Conservation (phyloP, 2,113 vertebrate genomes). For the Hippotragus niger region DNA sequence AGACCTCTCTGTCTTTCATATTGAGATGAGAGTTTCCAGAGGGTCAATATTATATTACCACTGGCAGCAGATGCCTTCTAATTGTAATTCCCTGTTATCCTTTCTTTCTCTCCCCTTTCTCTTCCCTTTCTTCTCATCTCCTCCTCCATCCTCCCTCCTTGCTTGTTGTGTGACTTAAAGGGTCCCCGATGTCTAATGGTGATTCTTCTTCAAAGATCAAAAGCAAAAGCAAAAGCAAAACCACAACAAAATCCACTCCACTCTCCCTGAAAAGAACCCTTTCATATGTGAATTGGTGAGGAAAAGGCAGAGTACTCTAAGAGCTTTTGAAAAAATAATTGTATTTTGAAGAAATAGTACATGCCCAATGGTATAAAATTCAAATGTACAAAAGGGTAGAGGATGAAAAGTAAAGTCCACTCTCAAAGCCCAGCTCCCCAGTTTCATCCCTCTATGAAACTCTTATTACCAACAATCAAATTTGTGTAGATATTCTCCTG, state of each 20-base stretch:
- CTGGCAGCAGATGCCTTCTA: slow-evolving; percentile 41
- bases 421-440: neutral
- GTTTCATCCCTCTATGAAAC: neutral
- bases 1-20: neutral
- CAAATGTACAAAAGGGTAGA: slow-evolving; percentile 42
- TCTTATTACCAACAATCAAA: neutral
- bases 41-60: slow-evolving; percentile 32
- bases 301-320: slow-evolving; percentile 44
- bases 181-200: neutral
- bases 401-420: neutral
- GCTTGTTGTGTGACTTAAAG: slow-evolving; percentile 29
- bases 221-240: slow-evolving; percentile 54
- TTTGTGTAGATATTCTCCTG: neutral
- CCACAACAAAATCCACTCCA: slow-evolving; percentile 31
- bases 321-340: slow-evolving; percentile 23
- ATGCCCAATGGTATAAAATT: neutral
- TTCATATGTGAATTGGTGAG: slow-evolving; percentile 46
- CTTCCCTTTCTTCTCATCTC: slow-evolving; percentile 4
- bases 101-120: slow-evolving; percentile 7
- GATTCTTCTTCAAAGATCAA: slow-evolving; percentile 56
- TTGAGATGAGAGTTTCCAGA: slow-evolving; percentile 27
- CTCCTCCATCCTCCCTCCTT: neutral
- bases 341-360: slow-evolving; percentile 39
- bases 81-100: slow-evolving; percentile 4
- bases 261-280: slow-evolving; percentile 8